A percentile compares a stretch with the other conserved stretches of the same genome.
Evolutionary conservation across 1,140 invertebrate genomes (phyloP).

Genomic region (Paramacrobiotus metropolitanus): DNA sequence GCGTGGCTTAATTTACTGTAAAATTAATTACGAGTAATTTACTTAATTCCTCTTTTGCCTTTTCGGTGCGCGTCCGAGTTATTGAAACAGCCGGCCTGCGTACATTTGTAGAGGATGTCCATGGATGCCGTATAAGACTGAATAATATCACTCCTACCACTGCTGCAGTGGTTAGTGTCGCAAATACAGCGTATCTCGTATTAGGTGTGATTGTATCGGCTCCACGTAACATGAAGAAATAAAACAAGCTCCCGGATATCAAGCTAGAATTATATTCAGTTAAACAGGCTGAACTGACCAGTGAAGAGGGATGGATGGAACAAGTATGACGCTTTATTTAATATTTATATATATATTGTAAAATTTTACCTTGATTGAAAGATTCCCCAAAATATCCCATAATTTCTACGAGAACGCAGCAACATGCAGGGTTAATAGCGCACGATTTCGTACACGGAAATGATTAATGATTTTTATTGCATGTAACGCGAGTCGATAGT

Average conservation of each 20-base stretch:
- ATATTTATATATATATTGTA: background rate
- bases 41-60: too few relatives aligned
- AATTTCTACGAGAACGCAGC: too few relatives aligned
- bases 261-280: too few relatives aligned
- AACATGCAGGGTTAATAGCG: too few relatives aligned
- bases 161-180: background rate
- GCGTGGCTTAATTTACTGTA: background rate
- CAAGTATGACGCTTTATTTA: background rate
- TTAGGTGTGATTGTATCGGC: background rate
- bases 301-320: too few relatives aligned
- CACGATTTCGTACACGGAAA: too few relatives aligned
- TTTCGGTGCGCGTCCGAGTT: too few relatives aligned
- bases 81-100: too few relatives aligned
- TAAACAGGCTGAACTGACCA: too few relatives aligned
- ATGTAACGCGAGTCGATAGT: too few relatives aligned
- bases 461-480: too few relatives aligned
- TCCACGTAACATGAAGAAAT: slow-evolving; percentile 2
- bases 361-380: background rate
- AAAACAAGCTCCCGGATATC: background rate
- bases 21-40: background rate
- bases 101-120: background rate
- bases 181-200: background rate
- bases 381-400: background rate
- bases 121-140: background rate
- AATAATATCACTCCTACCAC: background rate